A percentile compares a stretch with the other conserved stretches of the same genome.
phyloP scores from a whole-genome alignment of 2,888 invertebrate genomes.

The Ditula angustiorana region DNA sequence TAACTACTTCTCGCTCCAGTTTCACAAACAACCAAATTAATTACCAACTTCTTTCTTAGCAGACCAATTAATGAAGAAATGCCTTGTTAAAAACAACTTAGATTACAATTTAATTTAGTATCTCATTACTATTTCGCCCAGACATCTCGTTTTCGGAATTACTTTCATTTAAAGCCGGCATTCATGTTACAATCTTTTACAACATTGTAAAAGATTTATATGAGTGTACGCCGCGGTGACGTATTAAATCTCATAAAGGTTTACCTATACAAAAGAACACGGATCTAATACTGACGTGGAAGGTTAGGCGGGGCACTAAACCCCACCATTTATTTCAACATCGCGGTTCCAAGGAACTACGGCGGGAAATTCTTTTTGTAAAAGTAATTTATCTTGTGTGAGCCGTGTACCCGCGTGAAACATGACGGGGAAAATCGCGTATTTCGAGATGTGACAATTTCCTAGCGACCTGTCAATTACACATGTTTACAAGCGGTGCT shows the following conservation, averaged over 20 bases:
- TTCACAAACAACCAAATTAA: constrained; percentile 14
- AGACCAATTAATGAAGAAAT: constrained; percentile 15
- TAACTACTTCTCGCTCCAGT: constrained; percentile 7
- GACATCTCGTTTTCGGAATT: neutral
- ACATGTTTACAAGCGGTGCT: neutral
- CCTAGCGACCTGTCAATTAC: constrained; percentile 33
- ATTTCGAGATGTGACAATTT: constrained; percentile 29
- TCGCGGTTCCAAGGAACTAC: constrained; percentile 15
- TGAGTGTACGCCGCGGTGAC: neutral
- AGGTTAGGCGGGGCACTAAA: constrained; percentile 25
- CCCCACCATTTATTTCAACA: constrained; percentile 32
- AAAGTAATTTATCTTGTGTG: constrained; percentile 35
- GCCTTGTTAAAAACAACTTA: constrained; percentile 6
- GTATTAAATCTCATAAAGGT: constrained; percentile 14
- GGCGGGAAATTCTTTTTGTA: constrained; percentile 32
- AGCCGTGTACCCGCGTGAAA: constrained; percentile 25
- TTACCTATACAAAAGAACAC: constrained; percentile 19
- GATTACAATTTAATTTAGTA: constrained; percentile 1
- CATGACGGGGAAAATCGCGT: constrained; percentile 16
- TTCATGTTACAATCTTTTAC: too few species aligned
- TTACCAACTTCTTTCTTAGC: constrained; percentile 19
- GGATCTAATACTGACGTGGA: constrained; percentile 14
- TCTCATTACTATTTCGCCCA: constrained; percentile 1
- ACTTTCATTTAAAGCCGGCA: neutral
- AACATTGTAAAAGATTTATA: neutral